phyloP scores from a whole-genome alignment of 2,888 invertebrate species.

The Arenicola marina region DNA sequence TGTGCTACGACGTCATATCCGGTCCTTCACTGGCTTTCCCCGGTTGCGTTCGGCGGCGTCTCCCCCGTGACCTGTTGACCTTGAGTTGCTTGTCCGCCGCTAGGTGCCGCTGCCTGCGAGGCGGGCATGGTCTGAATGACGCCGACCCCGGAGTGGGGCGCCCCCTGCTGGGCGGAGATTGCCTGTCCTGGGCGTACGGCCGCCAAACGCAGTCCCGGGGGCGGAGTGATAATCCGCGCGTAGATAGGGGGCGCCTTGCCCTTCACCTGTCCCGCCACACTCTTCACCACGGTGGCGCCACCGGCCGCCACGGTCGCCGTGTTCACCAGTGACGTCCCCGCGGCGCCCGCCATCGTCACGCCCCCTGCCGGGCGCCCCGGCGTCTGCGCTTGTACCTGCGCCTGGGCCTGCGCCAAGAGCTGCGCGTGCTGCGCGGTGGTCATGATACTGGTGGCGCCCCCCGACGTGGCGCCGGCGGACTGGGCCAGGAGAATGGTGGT shows the following conservation, averaged over 20 bases:
- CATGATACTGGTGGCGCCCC: too few species aligned
- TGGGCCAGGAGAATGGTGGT: constrained; percentile 56
- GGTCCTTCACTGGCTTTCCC: too few species aligned
- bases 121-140: not conserved
- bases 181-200: constrained; percentile 33
- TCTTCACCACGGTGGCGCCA: constrained; percentile 24
- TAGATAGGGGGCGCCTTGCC: constrained; percentile 52
- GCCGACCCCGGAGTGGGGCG: not conserved
- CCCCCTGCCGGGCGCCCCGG: too few species aligned
- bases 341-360: too few species aligned
- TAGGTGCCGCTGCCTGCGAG: not conserved
- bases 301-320: constrained; percentile 32
- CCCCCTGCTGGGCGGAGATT: constrained; percentile 3
- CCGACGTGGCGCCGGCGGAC: too few species aligned
- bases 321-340: constrained; percentile 2
- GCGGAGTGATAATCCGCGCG: constrained; percentile 56
- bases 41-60: too few species aligned
- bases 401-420: too few species aligned
- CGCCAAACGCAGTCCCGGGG: constrained; percentile 46
- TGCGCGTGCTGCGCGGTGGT: too few species aligned
- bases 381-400: too few species aligned
- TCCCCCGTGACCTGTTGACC: too few species aligned
- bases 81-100: too few species aligned
- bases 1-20: too few species aligned
- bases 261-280: constrained; percentile 21